A percentile compares a stretch with the other conserved stretches of the same genome.
Conservation (phyloP, 1,140 invertebrate species). For the Drosophila burlai region DNA sequence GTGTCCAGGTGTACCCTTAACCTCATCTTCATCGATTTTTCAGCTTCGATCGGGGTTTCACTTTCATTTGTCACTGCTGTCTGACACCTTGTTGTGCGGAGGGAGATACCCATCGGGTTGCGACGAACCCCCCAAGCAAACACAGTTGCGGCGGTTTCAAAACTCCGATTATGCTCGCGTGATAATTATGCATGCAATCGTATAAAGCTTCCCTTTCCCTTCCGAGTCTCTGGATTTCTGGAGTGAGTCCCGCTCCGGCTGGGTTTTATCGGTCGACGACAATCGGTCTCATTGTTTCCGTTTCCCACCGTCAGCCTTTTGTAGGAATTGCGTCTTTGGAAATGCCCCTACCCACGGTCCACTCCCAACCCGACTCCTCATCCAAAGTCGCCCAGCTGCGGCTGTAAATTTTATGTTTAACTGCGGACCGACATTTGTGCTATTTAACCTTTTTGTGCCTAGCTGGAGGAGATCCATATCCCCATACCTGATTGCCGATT, state of each 20-base stretch:
- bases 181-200: conserved; percentile 79
- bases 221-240: conserved; percentile 18
- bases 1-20: conserved; percentile 69
- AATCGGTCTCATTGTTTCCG: conserved; percentile 83
- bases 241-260: conserved; percentile 2
- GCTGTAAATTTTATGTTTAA: conserved; percentile 81
- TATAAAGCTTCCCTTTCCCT: conserved; percentile 50
- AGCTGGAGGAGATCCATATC: conserved; percentile 12
- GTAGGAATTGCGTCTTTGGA: conserved; percentile 66
- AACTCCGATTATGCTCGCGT: conserved; percentile 71
- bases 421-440: conserved; percentile 60
- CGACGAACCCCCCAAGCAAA: conserved; percentile 30
- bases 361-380: conserved; percentile 12
- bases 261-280: conserved; percentile 59
- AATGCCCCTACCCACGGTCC: conserved; percentile 25
- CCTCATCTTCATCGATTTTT: conserved; percentile 9
- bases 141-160: conserved; percentile 70
- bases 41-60: conserved; percentile 52
- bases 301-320: conserved; percentile 72
- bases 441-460: conserved; percentile 74
- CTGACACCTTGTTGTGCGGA: conserved; percentile 74
- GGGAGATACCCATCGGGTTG: conserved; percentile 58
- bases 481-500: conserved; percentile 6
- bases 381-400: conserved; percentile 63
- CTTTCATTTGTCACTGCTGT: conserved; percentile 79